A percentile compares a stretch with the other conserved stretches of the same genome.
Evolutionary conservation across 2,113 vertebrate genomes (phyloP).

Genomic region (Laticauda colubrina): DNA sequence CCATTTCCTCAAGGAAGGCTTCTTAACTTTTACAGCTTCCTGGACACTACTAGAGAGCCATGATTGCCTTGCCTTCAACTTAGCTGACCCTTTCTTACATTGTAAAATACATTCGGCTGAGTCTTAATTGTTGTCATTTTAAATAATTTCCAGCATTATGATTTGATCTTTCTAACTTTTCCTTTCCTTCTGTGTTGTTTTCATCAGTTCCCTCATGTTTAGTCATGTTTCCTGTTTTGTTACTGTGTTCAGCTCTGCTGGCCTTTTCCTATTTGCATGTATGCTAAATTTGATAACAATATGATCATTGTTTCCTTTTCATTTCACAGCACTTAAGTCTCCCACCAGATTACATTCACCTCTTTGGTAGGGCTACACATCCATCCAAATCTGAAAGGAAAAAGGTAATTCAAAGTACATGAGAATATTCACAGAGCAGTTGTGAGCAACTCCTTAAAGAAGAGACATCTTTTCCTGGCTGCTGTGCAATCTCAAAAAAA

Average conservation of each 20-base stretch:
- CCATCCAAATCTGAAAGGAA: neutral
- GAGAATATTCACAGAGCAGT: neutral
- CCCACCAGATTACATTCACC: neutral
- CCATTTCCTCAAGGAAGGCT: neutral
- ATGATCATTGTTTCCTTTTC: neutral
- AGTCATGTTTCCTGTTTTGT: neutral
- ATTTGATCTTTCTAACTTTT: neutral
- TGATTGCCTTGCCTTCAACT: neutral
- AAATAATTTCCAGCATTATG: neutral
- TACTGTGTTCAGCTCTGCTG: neutral
- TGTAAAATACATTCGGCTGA: neutral
- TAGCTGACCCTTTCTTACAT: neutral
- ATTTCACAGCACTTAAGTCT: neutral
- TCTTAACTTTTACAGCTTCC: neutral
- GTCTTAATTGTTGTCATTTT: neutral
- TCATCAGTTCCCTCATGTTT: neutral
- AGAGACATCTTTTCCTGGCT: neutral
- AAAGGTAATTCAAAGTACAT: neutral
- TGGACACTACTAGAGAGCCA: neutral
- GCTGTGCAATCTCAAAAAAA: neutral
- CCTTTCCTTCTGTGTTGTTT: neutral
- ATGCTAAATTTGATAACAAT: neutral
- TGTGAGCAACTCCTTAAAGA: neutral
- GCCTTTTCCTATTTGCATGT: neutral
- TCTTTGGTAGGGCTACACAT: neutral